Evolutionary conservation across 1,140 invertebrate genomes (phyloP).

Genomic region (Drosophila novamexicana): DNA sequence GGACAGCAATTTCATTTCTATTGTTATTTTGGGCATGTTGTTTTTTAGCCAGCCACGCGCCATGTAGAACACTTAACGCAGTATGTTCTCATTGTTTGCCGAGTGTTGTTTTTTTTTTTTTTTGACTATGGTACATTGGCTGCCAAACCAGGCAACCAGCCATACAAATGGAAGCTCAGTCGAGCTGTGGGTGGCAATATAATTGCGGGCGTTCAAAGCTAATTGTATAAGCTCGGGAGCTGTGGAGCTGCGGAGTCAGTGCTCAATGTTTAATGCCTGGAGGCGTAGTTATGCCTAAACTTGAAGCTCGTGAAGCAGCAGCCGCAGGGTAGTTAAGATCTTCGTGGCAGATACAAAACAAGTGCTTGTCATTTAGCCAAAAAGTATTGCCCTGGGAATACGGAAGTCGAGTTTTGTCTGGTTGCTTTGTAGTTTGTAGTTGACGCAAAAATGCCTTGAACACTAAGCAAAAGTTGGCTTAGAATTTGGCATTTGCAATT

Average conservation of each 20-base stretch:
- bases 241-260: conserved; percentile 2
- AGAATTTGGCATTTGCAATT: conserved; percentile 21
- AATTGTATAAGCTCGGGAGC: conserved; percentile 39
- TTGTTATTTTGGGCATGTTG: conserved; percentile 31
- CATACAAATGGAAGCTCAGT: conserved; percentile 12
- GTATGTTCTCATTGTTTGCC: conserved; percentile 31
- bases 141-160: conserved; percentile 11
- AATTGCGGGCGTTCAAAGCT: conserved; percentile 59
- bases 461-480: conserved; percentile 30
- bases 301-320: conserved; percentile 1
- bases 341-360: conserved; percentile 23
- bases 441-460: conserved; percentile 37
- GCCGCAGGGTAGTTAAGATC: conserved; percentile 34
- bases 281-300: conserved; percentile 14
- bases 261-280: neutral
- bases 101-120: conserved; percentile 20
- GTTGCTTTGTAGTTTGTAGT: conserved; percentile 33
- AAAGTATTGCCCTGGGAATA: conserved; percentile 61
- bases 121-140: conserved; percentile 1
- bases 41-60: conserved; percentile 26
- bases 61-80: conserved; percentile 8
- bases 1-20: conserved; percentile 25
- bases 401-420: conserved; percentile 45
- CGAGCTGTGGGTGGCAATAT: neutral
- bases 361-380: conserved; percentile 36